phyloP scores from a whole-genome alignment of 2,888 invertebrate genomes.

The Notocelia uddmanniana region DNA sequence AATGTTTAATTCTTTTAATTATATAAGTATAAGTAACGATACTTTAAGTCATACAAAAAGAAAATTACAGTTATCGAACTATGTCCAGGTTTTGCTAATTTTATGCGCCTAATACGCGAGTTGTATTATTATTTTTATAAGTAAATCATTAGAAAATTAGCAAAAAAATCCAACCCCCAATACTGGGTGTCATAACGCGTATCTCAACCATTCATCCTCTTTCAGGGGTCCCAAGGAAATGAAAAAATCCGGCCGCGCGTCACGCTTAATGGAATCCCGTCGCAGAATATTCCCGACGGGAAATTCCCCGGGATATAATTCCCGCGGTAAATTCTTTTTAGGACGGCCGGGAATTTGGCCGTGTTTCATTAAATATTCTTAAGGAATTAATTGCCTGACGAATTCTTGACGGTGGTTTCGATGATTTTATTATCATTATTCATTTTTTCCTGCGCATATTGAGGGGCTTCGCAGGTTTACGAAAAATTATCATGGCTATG shows the following conservation, averaged over 20 bases:
- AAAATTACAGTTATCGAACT: no score
- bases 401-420: not conserved
- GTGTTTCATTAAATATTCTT: conserved; percentile 35
- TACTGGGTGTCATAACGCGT: conserved; percentile 5
- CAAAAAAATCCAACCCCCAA: not conserved
- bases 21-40: no score
- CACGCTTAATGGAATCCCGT: conserved; percentile 51
- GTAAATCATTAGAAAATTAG: conserved; percentile 19
- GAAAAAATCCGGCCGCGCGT: conserved; percentile 52
- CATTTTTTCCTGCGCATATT: no score
- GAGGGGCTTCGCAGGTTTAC: not conserved
- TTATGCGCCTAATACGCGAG: no score
- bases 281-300: conserved; percentile 31
- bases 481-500: conserved; percentile 2
- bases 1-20: no score
- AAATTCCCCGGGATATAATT: conserved; percentile 36
- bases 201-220: conserved; percentile 39
- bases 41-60: no score
- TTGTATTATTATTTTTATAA: no score
- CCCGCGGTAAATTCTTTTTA: conserved; percentile 45
- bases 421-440: conserved; percentile 13
- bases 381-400: conserved; percentile 40
- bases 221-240: conserved; percentile 51
- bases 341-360: conserved; percentile 25
- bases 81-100: no score